phyloP scores from a whole-genome alignment of 2,113 vertebrate genomes.

The Chloropsis cyanopogon region DNA sequence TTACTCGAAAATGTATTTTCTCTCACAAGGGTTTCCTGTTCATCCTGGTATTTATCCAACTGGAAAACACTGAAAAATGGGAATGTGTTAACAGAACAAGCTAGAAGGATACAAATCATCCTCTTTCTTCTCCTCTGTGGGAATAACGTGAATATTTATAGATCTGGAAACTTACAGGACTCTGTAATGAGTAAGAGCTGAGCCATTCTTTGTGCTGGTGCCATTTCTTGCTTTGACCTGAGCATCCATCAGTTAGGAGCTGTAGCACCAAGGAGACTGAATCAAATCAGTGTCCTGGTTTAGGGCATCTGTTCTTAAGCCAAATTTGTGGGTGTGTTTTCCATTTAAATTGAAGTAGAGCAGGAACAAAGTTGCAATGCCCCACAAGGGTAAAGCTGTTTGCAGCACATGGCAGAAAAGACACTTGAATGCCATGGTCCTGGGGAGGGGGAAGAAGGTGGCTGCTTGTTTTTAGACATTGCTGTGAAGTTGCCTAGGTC shows the following conservation, averaged over 20 bases:
- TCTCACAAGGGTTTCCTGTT: neutral
- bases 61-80: neutral
- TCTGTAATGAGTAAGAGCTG: constrained; percentile 8
- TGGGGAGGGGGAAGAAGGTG: neutral
- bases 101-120: constrained; percentile 29
- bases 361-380: neutral
- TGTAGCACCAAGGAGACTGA: neutral
- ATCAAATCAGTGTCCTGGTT: neutral
- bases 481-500: neutral
- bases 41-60: neutral
- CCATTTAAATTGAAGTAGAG: neutral
- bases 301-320: neutral
- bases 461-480: neutral
- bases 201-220: constrained; percentile 10
- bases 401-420: neutral
- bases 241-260: neutral
- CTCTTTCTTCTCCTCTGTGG: constrained; percentile 31
- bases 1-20: constrained; percentile 18
- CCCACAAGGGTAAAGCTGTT: rapidly evolving
- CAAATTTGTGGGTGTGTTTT: neutral
- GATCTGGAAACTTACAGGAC: constrained; percentile 32
- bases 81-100: constrained; percentile 1
- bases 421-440: neutral
- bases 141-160: constrained; percentile 57
- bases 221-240: constrained; percentile 36